A percentile compares a stretch with the other conserved stretches of the same genome.
Evolutionary conservation across 2,888 invertebrate species (phyloP).

Genomic region (Thalpophila matura): DNA sequence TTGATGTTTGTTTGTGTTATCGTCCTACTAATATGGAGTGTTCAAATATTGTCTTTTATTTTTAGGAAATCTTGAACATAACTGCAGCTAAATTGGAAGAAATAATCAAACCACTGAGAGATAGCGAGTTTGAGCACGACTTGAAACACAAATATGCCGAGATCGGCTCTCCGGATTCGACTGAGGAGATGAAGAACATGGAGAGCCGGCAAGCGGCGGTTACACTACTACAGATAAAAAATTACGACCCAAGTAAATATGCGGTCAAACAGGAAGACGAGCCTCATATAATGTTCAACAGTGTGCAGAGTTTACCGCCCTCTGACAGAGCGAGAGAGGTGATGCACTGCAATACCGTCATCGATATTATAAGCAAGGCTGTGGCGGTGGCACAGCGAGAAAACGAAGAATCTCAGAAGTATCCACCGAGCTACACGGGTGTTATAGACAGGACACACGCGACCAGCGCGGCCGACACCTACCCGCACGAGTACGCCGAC

Average conservation of each 20-base stretch:
- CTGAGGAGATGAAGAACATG: conserved; percentile 89
- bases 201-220: conserved; percentile 89
- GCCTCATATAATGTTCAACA: conserved; percentile 91
- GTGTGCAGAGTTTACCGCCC: conserved; percentile 90
- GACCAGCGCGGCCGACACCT: conserved; percentile 68
- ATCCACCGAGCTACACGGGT: conserved; percentile 77
- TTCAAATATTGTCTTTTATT: conserved; percentile 79
- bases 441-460: conserved; percentile 80
- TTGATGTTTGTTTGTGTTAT: conserved; percentile 80
- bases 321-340: conserved; percentile 89
- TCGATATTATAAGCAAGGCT: conserved; percentile 89
- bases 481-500: conserved; percentile 81
- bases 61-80: conserved; percentile 91
- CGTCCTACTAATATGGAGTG: conserved; percentile 76
- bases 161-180: conserved; percentile 87
- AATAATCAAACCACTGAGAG: conserved; percentile 88
- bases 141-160: conserved; percentile 83
- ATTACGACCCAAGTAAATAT: conserved; percentile 88
- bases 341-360: conserved; percentile 89
- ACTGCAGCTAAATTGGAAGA: conserved; percentile 91
- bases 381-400: conserved; percentile 89
- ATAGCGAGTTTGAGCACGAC: conserved; percentile 77
- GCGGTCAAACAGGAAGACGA: conserved; percentile 84
- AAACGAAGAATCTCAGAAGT: conserved; percentile 85
- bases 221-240: conserved; percentile 88